Percentiles rank a stretch among this genome's conserved stretches.
These are phyloP conservation scores for Mionectes macconnelli DNA, from an alignment of 2,113 vertebrate genomes.

Conservation along the genomic window DNA sequence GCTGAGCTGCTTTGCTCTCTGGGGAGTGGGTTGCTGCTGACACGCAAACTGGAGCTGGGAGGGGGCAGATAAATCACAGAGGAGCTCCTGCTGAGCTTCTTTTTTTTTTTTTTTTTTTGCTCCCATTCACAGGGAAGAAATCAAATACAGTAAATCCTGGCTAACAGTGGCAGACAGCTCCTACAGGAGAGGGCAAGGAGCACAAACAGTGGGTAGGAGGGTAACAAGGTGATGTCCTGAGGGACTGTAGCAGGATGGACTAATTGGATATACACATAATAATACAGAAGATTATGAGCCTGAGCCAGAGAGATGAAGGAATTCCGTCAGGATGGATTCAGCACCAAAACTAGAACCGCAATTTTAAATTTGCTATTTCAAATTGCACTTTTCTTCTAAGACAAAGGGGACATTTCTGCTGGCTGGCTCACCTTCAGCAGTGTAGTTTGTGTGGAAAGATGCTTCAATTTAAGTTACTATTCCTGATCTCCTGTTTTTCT, in stretches of 20 bases:
- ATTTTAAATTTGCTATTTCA: background rate
- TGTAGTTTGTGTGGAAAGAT: background rate
- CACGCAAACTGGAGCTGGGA: background rate
- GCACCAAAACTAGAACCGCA: background rate
- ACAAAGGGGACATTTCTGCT: background rate
- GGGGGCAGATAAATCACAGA: background rate
- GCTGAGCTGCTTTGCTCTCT: background rate
- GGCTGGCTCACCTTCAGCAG: background rate
- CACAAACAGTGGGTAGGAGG: background rate
- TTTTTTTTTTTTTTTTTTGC: background rate
- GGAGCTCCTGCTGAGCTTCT: background rate
- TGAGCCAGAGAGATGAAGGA: background rate
- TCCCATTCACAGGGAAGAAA: background rate
- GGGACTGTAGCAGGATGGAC: background rate
- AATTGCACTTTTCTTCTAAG: background rate
- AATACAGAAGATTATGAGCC: background rate
- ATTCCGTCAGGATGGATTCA: background rate
- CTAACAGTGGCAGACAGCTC: background rate
- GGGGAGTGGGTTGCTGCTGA: background rate
- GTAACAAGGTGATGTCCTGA: background rate
- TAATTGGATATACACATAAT: background rate
- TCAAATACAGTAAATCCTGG: background rate
- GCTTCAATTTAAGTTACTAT: background rate
- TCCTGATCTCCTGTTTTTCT: background rate
- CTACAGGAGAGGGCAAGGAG: background rate